Evolutionary conservation across 1,140 invertebrate species (phyloP), one percentile per base, ranked within the genome.

Genomic region (Cecropterus lyciades): DNA sequence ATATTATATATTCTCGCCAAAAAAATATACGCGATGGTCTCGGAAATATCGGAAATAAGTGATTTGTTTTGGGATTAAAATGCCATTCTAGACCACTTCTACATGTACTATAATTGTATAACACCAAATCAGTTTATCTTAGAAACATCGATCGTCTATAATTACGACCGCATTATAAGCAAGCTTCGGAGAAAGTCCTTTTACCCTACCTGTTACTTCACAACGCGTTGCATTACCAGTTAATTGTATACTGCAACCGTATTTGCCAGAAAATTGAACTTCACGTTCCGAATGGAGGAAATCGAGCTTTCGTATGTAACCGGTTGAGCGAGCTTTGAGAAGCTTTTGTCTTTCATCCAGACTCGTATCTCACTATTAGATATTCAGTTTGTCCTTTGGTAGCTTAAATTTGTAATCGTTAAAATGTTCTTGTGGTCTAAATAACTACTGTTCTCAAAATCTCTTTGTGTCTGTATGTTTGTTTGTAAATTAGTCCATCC

Each of bases 161-260:
- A 43, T 43, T 43, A 43, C 40, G 13, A 14, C 7, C 40, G 10
- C 33, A 37, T 14, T 43, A 14, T 5, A 43, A 13, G 1, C 6
- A 8, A 33, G 40, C 13, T 14, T 43, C 10, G 24, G 49, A 30
- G 49, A 51, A 51, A 51, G 49, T 51, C 24, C 48, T 51, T 51
- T 51, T 51, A 30, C 48, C 45, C 16, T 48, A 17, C 6, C 24
- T 2, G 24, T 51, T 51, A 51, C 13, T 51, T 49, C 46, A 5
- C 7, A 51, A 20, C 11, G 49, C 13, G 40, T 51, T 27, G 3
- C 48, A 9, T 27, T 13, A 13, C 24, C 13, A 13, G 49, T 30
- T 51, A 51, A 51, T 51, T 51, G 49, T 17, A 51, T 51, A 51
- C 49, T 30, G 24, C 49, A 51, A 30, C 49, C 24, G 49, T 51